A percentile compares a stretch with the other conserved stretches of the same genome.
phyloP scores from a whole-genome alignment of 2,888 invertebrate genomes.

The Ichneumon xanthorius region DNA sequence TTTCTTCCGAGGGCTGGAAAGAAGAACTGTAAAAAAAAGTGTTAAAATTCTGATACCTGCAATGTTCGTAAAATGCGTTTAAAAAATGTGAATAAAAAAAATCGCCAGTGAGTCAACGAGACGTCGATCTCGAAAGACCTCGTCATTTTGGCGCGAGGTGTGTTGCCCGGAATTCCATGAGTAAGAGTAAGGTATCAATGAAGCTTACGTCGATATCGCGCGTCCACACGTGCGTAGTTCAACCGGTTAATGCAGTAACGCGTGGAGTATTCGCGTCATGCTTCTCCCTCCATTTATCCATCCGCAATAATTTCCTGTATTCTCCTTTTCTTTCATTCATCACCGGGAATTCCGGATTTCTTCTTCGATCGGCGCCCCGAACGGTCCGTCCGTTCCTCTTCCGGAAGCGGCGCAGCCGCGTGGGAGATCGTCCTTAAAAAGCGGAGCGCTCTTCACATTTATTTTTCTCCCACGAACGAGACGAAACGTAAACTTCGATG shows the following conservation, averaged over 20 bases:
- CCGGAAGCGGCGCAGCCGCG: background rate
- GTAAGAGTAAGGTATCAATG: constrained; percentile 22
- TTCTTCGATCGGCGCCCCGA: background rate
- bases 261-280: constrained; percentile 10
- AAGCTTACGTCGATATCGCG: constrained; percentile 13
- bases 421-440: constrained; percentile 9
- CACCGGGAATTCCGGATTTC: constrained; percentile 1
- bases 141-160: background rate
- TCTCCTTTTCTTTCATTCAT: background rate
- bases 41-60: background rate
- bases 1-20: too few species aligned
- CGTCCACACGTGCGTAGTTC: constrained; percentile 13
- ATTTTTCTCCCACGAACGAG: background rate
- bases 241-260: constrained; percentile 7
- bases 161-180: background rate
- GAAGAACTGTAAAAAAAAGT: background rate
- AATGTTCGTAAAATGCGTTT: background rate
- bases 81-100: background rate
- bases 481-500: constrained; percentile 14
- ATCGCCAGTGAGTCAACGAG: background rate
- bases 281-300: background rate
- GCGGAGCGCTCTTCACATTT: background rate
- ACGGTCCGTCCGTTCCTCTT: background rate
- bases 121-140: background rate
- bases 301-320: constrained; percentile 7